Evolutionary conservation across 2,797 vertebrate genomes (phyloP), one percentile per base, ranked within the genome.

Genomic region (Gallinago solitaria): DNA sequence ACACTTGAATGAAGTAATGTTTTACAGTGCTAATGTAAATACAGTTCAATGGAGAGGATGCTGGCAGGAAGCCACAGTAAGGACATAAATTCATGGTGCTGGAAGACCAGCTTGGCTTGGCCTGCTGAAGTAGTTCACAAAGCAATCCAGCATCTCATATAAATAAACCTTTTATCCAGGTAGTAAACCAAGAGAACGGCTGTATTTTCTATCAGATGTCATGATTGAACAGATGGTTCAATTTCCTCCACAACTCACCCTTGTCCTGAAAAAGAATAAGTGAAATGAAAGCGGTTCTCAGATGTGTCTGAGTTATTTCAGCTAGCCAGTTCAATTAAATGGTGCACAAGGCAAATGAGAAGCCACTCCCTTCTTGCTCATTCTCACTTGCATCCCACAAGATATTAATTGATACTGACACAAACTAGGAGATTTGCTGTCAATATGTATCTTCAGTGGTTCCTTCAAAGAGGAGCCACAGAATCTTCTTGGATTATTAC

Each of bases 1-100:
- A 74, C 41, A 80, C 87, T 93, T 82, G 87, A 54, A 76, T 86
- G 75, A 97, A 92, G 67, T 87, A 80, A 97, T 86, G 74, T 48
- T 95, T 90, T 93, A 83, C 54, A 93, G 51, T 74, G 68, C 65
- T 96, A 93, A 92, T 95, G 96, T 96, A 95, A 97, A 80, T 73
- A 94, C 20, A 90, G 74, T 79, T 94, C 90, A 83, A 23, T 95
- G 80, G 84, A 92, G 81, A 79, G 32, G 63, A 74, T 93, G 67
- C 83, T 96, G 92, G 57, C 73, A 90, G 78, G 18, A 94, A 93
- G 68, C 89, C 84, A 92, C 39, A 76, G 47, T 39, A 82, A 87
- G 65, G 63, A 96, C 65, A 93, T 86, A 81, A 96, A 97, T 83
- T 64, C 21, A 25, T 68, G 74, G 79, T 67, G 51, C 59, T 93